Base-by-base conservation (phyloP, 2,888 invertebrate genomes). In the Thyatira batis region DNA sequence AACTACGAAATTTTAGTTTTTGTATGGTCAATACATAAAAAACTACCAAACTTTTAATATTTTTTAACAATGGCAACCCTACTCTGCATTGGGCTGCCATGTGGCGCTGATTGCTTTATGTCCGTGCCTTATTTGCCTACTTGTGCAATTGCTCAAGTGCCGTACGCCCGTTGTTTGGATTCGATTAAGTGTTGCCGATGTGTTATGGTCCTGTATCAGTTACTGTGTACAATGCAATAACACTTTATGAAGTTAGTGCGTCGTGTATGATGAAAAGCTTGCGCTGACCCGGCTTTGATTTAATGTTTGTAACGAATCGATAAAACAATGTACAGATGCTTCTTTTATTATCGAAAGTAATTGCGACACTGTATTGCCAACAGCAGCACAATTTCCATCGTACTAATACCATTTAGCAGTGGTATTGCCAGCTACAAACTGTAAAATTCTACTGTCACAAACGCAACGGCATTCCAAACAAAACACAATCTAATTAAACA, bases 81-180 rank as follows among this genome's bases (percentile, higher is more conserved):
- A 30, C 25, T 21, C 27, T 43, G 17, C 28, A 10, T 27, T 4
- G 50, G 60, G 20, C 13, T 45, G 60, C 61, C 64, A 64, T 61
- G 52, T 58, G 61, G 50, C 44, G 59, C 53, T 49, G 54, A 50
- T 55, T 50, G 57, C 51, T 52, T 55, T 53, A 53, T 56, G 50
- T 49, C 17, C 27, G 20, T 20, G 54, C 72, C 73, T 67, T 73
- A 74, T 76, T 78, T 67, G 76, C 73, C 66, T 71, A 64, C 76
- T 72, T 75, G 65, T 69, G 69, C 71, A 77, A 75, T 69, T 68
- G 62, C 67, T 59, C 59, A 57, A 61, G 56, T 63, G 66, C 63
- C 61, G 60, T 27, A 48, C 48, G 20, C 27, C 48, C 48, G 48
- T 27, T 60, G 49, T 33, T 33, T 43, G 48, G 44, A 11, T 54